These are phyloP conservation scores for Lapara coniferarum DNA, from an alignment of 2,888 invertebrate species.

Conservation along the genomic window DNA sequence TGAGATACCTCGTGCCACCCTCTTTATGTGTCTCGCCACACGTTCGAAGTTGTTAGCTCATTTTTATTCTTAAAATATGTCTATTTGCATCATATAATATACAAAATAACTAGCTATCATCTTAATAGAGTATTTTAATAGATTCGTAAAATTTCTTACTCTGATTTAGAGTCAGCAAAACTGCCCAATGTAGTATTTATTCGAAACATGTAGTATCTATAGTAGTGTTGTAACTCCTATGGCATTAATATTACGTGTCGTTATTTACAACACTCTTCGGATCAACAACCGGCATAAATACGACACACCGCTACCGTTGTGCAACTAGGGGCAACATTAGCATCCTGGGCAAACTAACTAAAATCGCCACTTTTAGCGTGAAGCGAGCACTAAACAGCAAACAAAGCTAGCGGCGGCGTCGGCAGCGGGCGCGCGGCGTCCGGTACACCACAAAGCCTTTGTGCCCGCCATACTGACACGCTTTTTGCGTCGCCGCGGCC, in stretches of 20 bases:
- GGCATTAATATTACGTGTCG: too few relatives aligned
- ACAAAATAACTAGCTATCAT: background rate
- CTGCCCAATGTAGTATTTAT: too few relatives aligned
- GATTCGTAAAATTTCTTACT: too few relatives aligned
- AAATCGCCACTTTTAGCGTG: slow-evolving; percentile 75
- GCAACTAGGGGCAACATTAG: background rate
- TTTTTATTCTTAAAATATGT: background rate
- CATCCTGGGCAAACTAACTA: slow-evolving; percentile 58
- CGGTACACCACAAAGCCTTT: slow-evolving; percentile 78
- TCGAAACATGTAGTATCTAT: too few relatives aligned
- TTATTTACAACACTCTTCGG: too few relatives aligned
- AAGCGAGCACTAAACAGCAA: slow-evolving; percentile 75
- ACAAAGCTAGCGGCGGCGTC: slow-evolving; percentile 73
- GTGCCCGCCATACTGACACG: slow-evolving; percentile 79
- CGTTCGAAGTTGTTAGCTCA: slow-evolving; percentile 18
- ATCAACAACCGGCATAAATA: too few relatives aligned
- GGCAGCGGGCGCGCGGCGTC: slow-evolving; percentile 77
- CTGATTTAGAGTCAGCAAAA: too few relatives aligned
- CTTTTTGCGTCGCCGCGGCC: slow-evolving; percentile 78
- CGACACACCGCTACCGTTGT: background rate
- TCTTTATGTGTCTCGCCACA: slow-evolving; percentile 24
- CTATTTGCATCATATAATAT: background rate
- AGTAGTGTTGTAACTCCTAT: too few relatives aligned
- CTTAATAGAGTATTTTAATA: background rate
- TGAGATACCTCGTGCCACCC: slow-evolving; percentile 34